phyloP scores from a whole-genome alignment of 2,797 vertebrate species.

The Rhincodon typus region DNA sequence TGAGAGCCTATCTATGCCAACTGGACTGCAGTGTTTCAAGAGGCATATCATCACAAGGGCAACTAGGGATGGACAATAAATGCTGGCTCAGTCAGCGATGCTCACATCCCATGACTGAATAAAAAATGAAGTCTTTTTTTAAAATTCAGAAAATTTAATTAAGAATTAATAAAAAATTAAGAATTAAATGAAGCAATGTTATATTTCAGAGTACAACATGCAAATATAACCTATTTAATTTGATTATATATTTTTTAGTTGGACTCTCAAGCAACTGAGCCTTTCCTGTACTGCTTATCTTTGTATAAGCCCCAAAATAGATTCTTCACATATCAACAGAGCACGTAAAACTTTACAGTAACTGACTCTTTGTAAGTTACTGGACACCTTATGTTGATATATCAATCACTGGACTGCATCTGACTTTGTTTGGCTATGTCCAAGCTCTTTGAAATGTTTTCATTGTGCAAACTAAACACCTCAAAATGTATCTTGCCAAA shows the following conservation, averaged over 20 bases:
- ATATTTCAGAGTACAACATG: neutral
- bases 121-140: too few relatives aligned
- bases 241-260: neutral
- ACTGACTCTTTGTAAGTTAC: neutral
- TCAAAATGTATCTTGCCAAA: too few relatives aligned
- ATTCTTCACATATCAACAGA: neutral
- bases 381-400: neutral
- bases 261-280: neutral
- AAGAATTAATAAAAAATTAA: neutral
- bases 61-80: too few relatives aligned
- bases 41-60: too few relatives aligned
- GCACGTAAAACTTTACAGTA: neutral
- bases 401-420: neutral
- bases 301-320: neutral
- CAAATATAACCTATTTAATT: neutral
- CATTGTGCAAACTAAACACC: too few relatives aligned
- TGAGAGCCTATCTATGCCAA: too few relatives aligned
- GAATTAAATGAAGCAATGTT: neutral
- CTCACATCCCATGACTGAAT: too few relatives aligned
- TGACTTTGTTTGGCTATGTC: neutral
- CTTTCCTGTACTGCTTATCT: too few relatives aligned
- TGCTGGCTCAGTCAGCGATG: too few relatives aligned
- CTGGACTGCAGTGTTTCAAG: too few relatives aligned
- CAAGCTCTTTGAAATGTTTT: too few relatives aligned
- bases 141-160: too few relatives aligned